Evolutionary conservation across 1,140 invertebrate species (phyloP).

Genomic region (Magallana ariakensis): DNA sequence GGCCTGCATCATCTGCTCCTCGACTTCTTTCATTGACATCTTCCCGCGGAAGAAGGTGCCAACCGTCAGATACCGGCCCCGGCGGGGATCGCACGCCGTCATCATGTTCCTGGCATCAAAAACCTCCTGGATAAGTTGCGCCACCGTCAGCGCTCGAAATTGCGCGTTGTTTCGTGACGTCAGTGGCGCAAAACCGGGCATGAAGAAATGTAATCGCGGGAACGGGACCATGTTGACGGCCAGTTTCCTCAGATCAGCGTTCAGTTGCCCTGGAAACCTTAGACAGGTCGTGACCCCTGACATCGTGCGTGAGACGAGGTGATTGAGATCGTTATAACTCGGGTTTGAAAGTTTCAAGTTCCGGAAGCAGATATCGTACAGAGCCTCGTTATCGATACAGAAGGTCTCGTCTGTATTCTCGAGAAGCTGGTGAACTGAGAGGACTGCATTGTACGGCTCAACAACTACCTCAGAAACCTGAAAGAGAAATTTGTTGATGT

Average conservation of each 20-base stretch:
- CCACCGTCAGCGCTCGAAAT: conserved; percentile 82
- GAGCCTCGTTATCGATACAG: conserved; percentile 89
- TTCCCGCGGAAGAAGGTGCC: conserved; percentile 92
- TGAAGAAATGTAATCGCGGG: conserved; percentile 89
- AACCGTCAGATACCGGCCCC: conserved; percentile 86
- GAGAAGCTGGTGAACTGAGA: conserved; percentile 87
- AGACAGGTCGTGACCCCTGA: conserved; percentile 88
- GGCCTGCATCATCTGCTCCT: conserved; percentile 86
- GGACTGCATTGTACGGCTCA: conserved; percentile 83
- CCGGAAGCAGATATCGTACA: conserved; percentile 88
- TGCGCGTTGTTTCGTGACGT: conserved; percentile 82
- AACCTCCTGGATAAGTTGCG: conserved; percentile 87
- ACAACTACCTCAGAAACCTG: conserved; percentile 82
- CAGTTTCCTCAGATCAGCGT: conserved; percentile 91
- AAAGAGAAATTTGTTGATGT: conserved; percentile 23
- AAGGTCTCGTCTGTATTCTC: conserved; percentile 89
- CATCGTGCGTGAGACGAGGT: conserved; percentile 83
- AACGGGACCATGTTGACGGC: conserved; percentile 89
- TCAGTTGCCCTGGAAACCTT: conserved; percentile 89
- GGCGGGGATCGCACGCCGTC: conserved; percentile 87
- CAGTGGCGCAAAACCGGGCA: conserved; percentile 88
- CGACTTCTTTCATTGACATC: conserved; percentile 84
- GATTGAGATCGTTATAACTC: conserved; percentile 83
- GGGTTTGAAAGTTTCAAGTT: conserved; percentile 86
- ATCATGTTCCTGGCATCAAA: conserved; percentile 89